These are phyloP conservation scores for Dromas ardeola DNA, from an alignment of 2,113 vertebrate genomes.

Conservation along the genomic window DNA sequence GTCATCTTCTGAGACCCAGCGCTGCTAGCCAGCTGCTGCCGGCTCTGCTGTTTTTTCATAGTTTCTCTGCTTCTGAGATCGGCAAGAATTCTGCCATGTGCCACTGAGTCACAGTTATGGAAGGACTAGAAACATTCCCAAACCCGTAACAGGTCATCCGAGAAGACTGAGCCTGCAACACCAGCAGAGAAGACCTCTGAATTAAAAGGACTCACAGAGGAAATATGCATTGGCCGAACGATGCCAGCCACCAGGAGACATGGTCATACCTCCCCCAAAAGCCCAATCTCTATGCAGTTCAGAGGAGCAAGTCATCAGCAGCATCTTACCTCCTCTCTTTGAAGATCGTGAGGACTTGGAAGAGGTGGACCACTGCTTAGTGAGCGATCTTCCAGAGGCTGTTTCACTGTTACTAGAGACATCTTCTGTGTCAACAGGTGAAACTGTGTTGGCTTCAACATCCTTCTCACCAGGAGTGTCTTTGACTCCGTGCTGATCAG, in stretches of 20 bases:
- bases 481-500: slow-evolving; percentile 66
- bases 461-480: slow-evolving; percentile 58
- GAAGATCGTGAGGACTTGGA: slow-evolving; percentile 95
- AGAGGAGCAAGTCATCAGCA: background rate
- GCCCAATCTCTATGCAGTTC: background rate
- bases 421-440: slow-evolving; percentile 76
- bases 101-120: background rate
- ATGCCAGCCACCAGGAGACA: background rate
- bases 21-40: background rate
- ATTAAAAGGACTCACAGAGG: background rate
- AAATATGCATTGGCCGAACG: background rate
- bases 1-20: background rate
- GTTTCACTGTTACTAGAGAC: slow-evolving; percentile 72
- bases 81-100: background rate
- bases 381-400: slow-evolving; percentile 84
- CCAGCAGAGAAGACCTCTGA: background rate
- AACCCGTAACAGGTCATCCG: background rate
- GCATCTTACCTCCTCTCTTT: slow-evolving; percentile 90
- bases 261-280: background rate
- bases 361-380: slow-evolving; percentile 98
- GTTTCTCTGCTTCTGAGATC: background rate
- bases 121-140: background rate
- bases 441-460: slow-evolving; percentile 57
- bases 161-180: background rate
- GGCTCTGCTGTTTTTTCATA: background rate